Base-by-base conservation (phyloP, 2,113 vertebrate genomes). In the Ophthalmolycus amberensis region DNA sequence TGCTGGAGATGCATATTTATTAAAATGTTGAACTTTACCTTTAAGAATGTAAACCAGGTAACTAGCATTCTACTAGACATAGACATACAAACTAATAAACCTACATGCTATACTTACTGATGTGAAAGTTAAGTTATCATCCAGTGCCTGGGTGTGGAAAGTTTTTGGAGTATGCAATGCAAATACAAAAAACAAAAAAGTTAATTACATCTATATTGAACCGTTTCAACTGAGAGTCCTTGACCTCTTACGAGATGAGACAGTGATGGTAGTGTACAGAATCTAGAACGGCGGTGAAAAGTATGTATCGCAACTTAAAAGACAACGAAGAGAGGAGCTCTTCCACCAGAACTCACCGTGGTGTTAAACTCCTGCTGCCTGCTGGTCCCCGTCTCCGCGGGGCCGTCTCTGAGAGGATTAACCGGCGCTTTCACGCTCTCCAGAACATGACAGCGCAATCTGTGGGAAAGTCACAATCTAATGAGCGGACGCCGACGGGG, bases 391-490 rank as follows among this genome's bases (percentile, higher is more conserved):
- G 60, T 34, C n/a, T 89, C 84, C 76, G 94, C 81, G 12, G 90
- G 7, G 27, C 80, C 91, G 9, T 97, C 96, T 84, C 94, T 96
- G 37, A 94, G 93, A 62, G 93, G 86, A 80, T 85, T 95, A 42
- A 63, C 34, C 81, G 93, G 86, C 65, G 96, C 92, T 75, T 96
- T 97, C 71, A 76, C 90, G 66, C 90, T 95, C 91, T 98, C 97
- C 72, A 97, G 12, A 12, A 97, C 94, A 7, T 97, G 96, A 91
- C 98, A 99, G 87, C 96, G 96, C 74, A 99, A 95, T 84, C 98
- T 99, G 68, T 16, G 62, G 75, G 62, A 70, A 56, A 84, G 54
- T 66, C 46, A 86, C n/a, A 62, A 37, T 48, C 18, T 44, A 38
- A 82, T 75, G 20, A 84, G 66, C 25, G 1, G 62, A 12, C 32